Conservation (phyloP, 2,113 vertebrate genomes). For the Leucosticte australis region DNA sequence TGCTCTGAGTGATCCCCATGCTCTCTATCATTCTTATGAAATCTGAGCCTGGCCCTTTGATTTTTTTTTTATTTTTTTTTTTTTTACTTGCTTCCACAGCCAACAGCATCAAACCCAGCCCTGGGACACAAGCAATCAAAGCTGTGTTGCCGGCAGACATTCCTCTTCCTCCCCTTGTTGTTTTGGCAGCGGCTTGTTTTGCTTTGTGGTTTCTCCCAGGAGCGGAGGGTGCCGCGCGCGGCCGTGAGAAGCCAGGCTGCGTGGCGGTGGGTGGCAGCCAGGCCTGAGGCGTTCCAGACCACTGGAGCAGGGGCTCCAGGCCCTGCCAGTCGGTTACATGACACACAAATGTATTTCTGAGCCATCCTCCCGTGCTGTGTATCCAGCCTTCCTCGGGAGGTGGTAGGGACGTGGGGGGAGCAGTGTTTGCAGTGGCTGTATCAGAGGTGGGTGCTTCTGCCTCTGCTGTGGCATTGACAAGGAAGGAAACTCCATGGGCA, state of each 20-base stretch:
- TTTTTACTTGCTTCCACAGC: neutral
- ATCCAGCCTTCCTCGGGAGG: neutral
- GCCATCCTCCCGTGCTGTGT: neutral
- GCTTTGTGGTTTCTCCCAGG: constrained; percentile 53
- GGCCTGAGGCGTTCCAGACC: neutral
- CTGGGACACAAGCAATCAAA: neutral
- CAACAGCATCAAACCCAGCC: constrained; percentile 7
- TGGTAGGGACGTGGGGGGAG: rapidly evolving
- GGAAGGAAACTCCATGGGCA: neutral
- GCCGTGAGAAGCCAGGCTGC: neutral
- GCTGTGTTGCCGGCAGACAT: constrained; percentile 22
- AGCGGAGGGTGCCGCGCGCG: neutral
- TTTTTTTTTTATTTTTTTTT: neutral
- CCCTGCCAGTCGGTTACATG: neutral
- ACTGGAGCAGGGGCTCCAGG: neutral
- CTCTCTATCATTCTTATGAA: neutral
- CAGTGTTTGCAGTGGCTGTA: rapidly evolving
- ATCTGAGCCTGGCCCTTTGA: neutral
- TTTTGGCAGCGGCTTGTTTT: constrained; percentile 7
- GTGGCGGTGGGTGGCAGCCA: neutral
- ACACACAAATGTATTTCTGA: rapidly evolving
- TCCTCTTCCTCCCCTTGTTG: constrained; percentile 31
- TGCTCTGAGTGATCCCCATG: rapidly evolving
- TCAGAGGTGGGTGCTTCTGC: rapidly evolving
- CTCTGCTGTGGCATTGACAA: rapidly evolving